Percentiles rank a stretch among this genome's conserved stretches.
phyloP scores from a whole-genome alignment of 2,797 vertebrate species.

The Mergus octosetaceus region DNA sequence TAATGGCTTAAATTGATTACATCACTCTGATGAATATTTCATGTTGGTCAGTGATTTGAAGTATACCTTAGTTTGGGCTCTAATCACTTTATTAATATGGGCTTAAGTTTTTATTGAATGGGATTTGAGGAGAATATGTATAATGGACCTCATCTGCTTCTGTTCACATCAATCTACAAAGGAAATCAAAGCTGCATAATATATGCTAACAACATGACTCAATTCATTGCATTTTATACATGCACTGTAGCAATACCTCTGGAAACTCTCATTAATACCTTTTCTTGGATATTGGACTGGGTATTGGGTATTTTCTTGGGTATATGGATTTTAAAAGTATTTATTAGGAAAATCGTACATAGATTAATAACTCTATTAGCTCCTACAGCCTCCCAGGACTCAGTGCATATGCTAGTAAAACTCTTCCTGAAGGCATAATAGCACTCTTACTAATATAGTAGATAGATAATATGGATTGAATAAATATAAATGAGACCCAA shows the following conservation, averaged over 20 bases:
- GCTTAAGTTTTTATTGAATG: neutral
- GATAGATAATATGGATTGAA: neutral
- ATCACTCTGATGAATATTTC: neutral
- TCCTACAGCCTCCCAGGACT: neutral
- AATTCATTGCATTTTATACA: neutral
- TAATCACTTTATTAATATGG: neutral
- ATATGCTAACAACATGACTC: neutral
- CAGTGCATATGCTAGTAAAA: neutral
- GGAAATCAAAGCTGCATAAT: neutral
- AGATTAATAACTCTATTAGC: neutral
- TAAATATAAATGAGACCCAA: neutral
- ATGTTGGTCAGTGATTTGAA: neutral
- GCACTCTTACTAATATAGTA: neutral
- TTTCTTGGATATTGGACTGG: neutral
- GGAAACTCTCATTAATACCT: accelerated
- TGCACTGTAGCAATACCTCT: neutral
- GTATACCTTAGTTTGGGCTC: neutral
- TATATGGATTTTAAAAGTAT: neutral
- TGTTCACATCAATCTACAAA: neutral
- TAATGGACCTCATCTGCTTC: neutral
- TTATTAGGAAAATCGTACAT: neutral
- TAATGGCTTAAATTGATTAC: neutral
- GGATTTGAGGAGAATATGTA: neutral
- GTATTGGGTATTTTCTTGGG: no score
- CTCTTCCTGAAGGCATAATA: neutral